Evolutionary conservation across 2,888 invertebrate species (phyloP), one percentile per base, ranked within the genome.

Genomic region (Helicoverpa assulta): DNA sequence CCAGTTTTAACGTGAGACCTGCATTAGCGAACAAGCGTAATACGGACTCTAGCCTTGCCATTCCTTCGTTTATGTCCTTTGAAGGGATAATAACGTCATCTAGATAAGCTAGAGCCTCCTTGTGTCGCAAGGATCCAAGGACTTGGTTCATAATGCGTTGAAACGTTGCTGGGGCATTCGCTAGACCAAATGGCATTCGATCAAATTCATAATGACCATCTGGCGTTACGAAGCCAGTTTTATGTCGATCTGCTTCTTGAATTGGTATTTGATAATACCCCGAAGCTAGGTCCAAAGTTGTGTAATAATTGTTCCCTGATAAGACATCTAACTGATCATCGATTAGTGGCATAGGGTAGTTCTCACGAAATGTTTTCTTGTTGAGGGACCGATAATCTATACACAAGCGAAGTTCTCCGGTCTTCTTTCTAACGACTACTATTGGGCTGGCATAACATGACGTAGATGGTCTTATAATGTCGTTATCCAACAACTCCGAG

Each of bases 321-420:
- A 55, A 10, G 4, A 18, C 18, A 18, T 55, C 55, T 37, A 55
- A 10, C 8, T 55, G 55, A 18, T 55, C 55, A n/a, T 55, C 55
- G 4, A 55, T 55, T 3, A 37, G 37, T 3, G 55, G 55, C 33
- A 55, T 37, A 1, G 55, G 55, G 10, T 55, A 55, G 12, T 55
- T 37, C 8, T 55, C 55, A 2, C 12, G 7, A 4, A 55, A 4
- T 3, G 55, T 55, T 8, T 37, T 61, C 18, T 61, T 61, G n/a
- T 61, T 61, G 1, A 61, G 37, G 5, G 61, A 19, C 8, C 37
- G 29, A 21, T 52, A 60, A 37, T 60, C 60, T 14, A 60, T 60
- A 18, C 60, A 60, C 8, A 60, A 19, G 2, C 60, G 33, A 37
- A 33, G 37, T 14, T 60, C 60, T 2, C 60, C 60, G 18, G 51